phyloP scores from a whole-genome alignment of 2,888 invertebrate genomes.

The Drosophila barbarae region DNA sequence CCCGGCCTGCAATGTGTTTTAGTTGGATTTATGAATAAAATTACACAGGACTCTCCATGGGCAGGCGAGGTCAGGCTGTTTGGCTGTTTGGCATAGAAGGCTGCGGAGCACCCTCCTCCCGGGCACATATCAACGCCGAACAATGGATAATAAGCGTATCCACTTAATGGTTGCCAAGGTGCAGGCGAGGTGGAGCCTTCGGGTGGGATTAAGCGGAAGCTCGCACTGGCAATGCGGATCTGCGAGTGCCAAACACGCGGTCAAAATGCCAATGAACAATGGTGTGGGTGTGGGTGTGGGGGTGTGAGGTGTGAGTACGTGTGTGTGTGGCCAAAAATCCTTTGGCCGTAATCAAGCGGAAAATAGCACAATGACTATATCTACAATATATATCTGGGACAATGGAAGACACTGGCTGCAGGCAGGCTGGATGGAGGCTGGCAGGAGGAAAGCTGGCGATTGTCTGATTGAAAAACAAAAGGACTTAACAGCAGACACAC shows the following conservation, averaged over 20 bases:
- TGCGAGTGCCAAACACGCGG: slow-evolving; percentile 68
- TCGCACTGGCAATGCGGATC: slow-evolving; percentile 12
- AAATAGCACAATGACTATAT: slow-evolving; percentile 77
- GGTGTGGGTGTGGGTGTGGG: background rate
- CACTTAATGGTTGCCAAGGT: slow-evolving; percentile 73
- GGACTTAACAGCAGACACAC: slow-evolving; percentile 48
- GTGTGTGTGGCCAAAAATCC: slow-evolving; percentile 57
- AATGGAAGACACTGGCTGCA: slow-evolving; percentile 54
- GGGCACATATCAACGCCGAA: slow-evolving; percentile 65
- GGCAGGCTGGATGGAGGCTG: slow-evolving; percentile 5
- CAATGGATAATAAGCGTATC: slow-evolving; percentile 73
- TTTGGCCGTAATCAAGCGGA: slow-evolving; percentile 74
- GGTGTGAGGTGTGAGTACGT: slow-evolving; percentile 29
- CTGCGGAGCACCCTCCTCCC: background rate
- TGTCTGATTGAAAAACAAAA: slow-evolving; percentile 64
- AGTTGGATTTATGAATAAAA: slow-evolving; percentile 70
- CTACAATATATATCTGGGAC: slow-evolving; percentile 72
- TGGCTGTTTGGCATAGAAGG: background rate
- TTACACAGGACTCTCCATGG: slow-evolving; percentile 47
- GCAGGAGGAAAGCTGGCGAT: slow-evolving; percentile 50
- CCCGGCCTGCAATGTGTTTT: slow-evolving; percentile 51
- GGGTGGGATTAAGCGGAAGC: slow-evolving; percentile 20
- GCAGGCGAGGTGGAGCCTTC: slow-evolving; percentile 30
- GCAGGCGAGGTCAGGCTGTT: slow-evolving; percentile 5
- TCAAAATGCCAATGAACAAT: slow-evolving; percentile 65